Percentiles rank a stretch among this genome's conserved stretches.
Evolutionary conservation across 2,113 vertebrate genomes (phyloP).

Genomic region (Coreoperca whiteheadi): DNA sequence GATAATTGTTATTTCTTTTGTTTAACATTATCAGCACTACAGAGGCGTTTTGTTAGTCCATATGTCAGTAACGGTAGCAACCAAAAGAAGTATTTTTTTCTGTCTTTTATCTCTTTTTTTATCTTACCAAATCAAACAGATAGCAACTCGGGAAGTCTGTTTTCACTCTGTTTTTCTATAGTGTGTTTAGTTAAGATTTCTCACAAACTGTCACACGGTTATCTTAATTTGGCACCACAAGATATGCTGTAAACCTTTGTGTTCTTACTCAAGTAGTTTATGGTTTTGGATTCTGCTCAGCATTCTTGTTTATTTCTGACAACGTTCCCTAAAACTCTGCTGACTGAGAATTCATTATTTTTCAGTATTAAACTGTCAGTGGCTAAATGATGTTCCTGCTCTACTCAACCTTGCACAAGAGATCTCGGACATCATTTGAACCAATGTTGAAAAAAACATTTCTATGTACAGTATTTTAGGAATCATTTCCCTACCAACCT

Average conservation of each 20-base stretch:
- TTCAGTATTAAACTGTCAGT: background rate
- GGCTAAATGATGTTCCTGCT: background rate
- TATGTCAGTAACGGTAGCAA: slow-evolving; percentile 47
- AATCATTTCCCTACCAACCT: background rate
- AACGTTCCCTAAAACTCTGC: background rate
- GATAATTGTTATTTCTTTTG: slow-evolving; percentile 18
- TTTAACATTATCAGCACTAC: background rate
- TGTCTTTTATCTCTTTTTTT: background rate
- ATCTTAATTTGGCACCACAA: background rate
- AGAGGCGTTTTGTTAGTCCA: slow-evolving; percentile 11
- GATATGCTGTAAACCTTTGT: background rate
- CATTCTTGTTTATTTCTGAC: background rate
- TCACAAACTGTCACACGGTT: background rate
- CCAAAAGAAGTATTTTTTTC: background rate
- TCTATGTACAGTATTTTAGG: background rate
- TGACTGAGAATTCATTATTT: background rate
- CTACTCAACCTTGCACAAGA: background rate
- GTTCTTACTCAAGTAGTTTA: background rate
- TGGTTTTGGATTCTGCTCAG: background rate
- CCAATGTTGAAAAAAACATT: background rate
- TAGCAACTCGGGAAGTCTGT: background rate
- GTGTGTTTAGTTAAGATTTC: background rate
- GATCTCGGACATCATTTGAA: background rate
- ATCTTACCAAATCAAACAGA: background rate
- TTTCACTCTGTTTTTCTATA: background rate